Base-by-base conservation (phyloP, 2,797 vertebrate genomes). In the Anolis apletophallus region DNA sequence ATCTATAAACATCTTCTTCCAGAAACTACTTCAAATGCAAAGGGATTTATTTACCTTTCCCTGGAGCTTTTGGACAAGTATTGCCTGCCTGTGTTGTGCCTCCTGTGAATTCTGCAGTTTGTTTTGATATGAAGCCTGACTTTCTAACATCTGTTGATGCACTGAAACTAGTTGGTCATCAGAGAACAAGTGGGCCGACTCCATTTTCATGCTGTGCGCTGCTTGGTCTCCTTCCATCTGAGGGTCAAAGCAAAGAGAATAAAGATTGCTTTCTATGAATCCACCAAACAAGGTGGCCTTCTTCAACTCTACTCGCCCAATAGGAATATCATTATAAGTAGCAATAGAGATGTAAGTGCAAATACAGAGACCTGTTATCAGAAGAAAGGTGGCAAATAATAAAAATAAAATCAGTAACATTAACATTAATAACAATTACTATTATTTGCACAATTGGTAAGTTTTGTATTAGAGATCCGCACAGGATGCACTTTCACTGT, bases 11-110 rank as follows among this genome's bases (percentile, higher is more conserved):
- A 23, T 3, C 32, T 78, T 72, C 29, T 46, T 79, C 29, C n/a
- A 16, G 10, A 12, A 74, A 46, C 12, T 59, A 72, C 17, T 36
- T 2, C 19, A 67, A 75, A 32, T 52, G 21, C 11, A 72, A 68
- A 61, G 40, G 57, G 11, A 21, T 90, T 94, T 87, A 21, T 90
- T 94, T 87, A 98, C 98, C 98, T 98, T 98, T 90, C 95, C 97
- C 96, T 98, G 97, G 32, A 98, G 96, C 40, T 97, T 96, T 93
- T 97, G 97, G 88, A 98, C 95, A 21, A 98, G 96, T 67, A 97
- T 87, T 3, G 97, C 97, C 92, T 98, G 98, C 6, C 97, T 92
- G 55, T 96, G 97, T 94, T 97, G 98, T 86, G 97, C 96, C 93
- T 98, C 98, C 76, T 96, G 95, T 50, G 96, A 96, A 90, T 93